Conservation (phyloP, 2,797 vertebrate species). For the Tragopan temminckii region DNA sequence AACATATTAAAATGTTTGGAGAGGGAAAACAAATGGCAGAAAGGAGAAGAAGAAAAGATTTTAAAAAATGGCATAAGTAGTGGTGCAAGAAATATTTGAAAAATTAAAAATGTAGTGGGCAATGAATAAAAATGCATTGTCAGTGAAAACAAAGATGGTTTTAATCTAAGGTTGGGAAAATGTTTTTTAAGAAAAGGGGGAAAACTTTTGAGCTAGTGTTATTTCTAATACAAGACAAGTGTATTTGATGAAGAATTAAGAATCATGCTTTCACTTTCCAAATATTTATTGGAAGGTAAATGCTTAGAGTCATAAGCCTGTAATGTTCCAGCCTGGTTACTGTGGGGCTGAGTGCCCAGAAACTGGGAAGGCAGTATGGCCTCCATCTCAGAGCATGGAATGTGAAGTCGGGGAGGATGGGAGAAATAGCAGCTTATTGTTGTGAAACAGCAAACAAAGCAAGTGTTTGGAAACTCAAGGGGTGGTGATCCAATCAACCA, state of each 20-base stretch:
- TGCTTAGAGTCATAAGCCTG: background rate
- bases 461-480: background rate
- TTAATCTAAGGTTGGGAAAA: background rate
- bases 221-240: background rate
- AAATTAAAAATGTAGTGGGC: background rate
- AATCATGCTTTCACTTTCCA: background rate
- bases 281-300: background rate
- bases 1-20: background rate
- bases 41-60: background rate
- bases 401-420: background rate
- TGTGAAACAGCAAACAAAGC: background rate
- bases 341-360: background rate
- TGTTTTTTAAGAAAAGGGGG: background rate
- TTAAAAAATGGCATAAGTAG: background rate
- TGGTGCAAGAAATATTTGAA: background rate
- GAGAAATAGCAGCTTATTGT: background rate
- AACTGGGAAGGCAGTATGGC: background rate
- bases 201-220: background rate
- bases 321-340: background rate
- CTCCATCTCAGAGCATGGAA: background rate
- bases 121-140: background rate
- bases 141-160: background rate
- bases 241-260: background rate
- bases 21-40: background rate
- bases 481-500: background rate